Conservation (phyloP, 2,888 invertebrate species). For the Eledone cirrhosa region DNA sequence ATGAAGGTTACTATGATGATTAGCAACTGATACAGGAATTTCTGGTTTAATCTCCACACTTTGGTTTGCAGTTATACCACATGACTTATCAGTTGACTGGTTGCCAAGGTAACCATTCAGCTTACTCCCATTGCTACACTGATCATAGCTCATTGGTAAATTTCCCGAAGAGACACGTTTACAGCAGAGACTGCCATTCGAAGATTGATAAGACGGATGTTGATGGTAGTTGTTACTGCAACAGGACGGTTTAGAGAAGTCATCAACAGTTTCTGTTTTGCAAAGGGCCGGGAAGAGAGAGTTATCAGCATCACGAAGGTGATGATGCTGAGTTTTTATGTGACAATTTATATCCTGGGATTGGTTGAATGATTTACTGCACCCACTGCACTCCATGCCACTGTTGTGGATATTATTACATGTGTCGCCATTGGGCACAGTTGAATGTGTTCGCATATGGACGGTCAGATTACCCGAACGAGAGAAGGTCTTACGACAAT, state of each 20-base stretch:
- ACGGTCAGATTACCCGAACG: constrained; percentile 26
- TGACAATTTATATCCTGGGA: constrained; percentile 21
- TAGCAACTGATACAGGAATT: neutral
- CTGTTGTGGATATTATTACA: neutral
- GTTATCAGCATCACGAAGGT: neutral
- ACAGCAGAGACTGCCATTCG: constrained; percentile 10
- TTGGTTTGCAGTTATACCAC: neutral
- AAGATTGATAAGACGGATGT: neutral
- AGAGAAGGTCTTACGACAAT: constrained; percentile 23
- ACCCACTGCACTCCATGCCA: constrained; percentile 8
- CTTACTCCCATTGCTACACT: neutral
- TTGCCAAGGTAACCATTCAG: neutral
- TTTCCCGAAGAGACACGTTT: neutral
- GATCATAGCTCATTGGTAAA: neutral
- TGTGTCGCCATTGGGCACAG: neutral
- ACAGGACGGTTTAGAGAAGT: neutral
- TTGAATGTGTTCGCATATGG: constrained; percentile 19
- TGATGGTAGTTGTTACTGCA: constrained; percentile 7
- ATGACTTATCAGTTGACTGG: neutral
- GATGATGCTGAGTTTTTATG: constrained; percentile 10
- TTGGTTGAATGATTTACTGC: constrained; percentile 14
- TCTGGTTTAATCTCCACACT: neutral
- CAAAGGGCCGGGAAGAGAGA: constrained; percentile 10
- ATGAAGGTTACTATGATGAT: constrained; percentile 9
- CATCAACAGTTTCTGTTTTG: constrained; percentile 6